Evolutionary conservation across 2,797 vertebrate genomes (phyloP), one percentile per base, ranked within the genome.

Genomic region (Pagetopsis macropterus): DNA sequence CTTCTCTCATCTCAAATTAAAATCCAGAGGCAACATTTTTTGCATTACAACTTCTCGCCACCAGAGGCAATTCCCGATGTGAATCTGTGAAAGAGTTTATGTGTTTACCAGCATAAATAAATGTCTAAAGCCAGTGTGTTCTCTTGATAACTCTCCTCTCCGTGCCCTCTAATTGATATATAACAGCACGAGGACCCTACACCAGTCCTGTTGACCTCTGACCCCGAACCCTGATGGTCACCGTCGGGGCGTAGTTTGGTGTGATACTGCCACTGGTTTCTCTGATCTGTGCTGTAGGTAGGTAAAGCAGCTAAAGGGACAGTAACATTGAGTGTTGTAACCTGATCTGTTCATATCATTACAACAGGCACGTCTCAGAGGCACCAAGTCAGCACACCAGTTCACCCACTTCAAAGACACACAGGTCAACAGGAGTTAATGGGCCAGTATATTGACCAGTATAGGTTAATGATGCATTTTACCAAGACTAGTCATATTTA

Each of bases 101-200:
- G 44, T 65, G 69, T 80, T 72, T 70, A 37, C 65, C 65, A 70
- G 70, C 72, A 83, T 76, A 89, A 88, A 86, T 78, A 86, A 86
- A 86, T 65, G 76, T 70, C 63, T 62, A 58, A 79, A 88, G 59
- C 70, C 58, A 84, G 78, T 65, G 78, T 76, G 85, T 83, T 81
- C 66, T 76, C 82, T 68, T 75, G 65, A 3, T 58, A 71, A 51
- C 71, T 48, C 72, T 75, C 75, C 63, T 82, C 72, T 65, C 55
- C 48, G 43, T 67, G 62, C 27, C 72, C 69, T 82, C 92, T 95
- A 96, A 96, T 97, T 97, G 95, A 95, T 94, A 94, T 94, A 96
- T 94, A 96, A 93, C 93, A 92, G 82, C 94, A 94, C 88, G 72
- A 65, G 27, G 83, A 88, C 78, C 83, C 76, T 91, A 89, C 82